A percentile compares a stretch with the other conserved stretches of the same genome.
Conservation (phyloP, 2,797 vertebrate species). For the Pelodytes ibericus region DNA sequence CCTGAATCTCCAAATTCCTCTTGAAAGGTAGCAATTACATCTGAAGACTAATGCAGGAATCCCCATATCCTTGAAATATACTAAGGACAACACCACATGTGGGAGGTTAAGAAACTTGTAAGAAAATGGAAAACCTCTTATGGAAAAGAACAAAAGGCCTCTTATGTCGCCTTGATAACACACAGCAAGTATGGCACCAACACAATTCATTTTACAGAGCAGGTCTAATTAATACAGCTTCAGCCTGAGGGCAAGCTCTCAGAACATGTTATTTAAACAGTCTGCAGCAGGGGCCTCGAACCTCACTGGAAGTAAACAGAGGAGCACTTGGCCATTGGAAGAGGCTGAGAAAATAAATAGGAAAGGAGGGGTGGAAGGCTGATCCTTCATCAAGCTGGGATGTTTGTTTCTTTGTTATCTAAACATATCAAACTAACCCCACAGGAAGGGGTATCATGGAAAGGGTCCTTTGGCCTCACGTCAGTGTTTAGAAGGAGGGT, state of each 20-base stretch:
- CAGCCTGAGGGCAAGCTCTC: constrained; percentile 24
- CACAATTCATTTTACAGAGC: constrained; percentile 22
- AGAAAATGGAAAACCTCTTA: background rate
- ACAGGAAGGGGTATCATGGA: constrained; percentile 15
- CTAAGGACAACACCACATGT: no score
- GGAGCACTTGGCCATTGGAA: background rate
- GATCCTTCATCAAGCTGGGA: constrained; percentile 15
- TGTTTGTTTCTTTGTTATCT: constrained; percentile 43
- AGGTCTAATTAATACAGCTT: constrained; percentile 16
- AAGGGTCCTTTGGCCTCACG: constrained; percentile 18
- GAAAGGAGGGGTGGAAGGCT: background rate
- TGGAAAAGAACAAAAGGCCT: constrained; percentile 16
- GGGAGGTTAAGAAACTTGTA: no score
- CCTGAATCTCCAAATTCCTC: no score
- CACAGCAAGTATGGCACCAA: background rate
- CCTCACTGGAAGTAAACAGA: constrained; percentile 8
- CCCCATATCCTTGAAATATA: no score
- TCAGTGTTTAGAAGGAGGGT: constrained; percentile 35
- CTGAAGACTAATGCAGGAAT: no score
- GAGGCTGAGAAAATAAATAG: constrained; percentile 31
- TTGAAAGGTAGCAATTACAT: no score
- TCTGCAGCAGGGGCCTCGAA: constrained; percentile 12
- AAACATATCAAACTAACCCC: constrained; percentile 35
- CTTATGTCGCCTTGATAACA: background rate
- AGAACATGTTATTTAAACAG: constrained; percentile 39